These are phyloP conservation scores for Sinocyclocheilus rhinocerous DNA, from an alignment of 2,113 vertebrate species.

Conservation along the genomic window DNA sequence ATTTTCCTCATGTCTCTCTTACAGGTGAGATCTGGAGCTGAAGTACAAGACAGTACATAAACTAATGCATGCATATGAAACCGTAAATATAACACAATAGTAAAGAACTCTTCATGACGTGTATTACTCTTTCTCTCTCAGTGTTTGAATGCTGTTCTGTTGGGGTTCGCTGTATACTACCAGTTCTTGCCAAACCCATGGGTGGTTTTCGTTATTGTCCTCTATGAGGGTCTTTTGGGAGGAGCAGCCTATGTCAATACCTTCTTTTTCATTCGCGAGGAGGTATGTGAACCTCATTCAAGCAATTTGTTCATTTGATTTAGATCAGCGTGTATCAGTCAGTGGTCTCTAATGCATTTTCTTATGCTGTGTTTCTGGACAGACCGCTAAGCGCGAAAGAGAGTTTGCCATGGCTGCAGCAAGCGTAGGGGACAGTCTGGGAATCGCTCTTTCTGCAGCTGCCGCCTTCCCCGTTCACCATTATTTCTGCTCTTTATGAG, in stretches of 20 bases:
- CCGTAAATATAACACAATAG: neutral
- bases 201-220: slow-evolving; percentile 76
- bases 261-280: slow-evolving; percentile 83
- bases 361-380: slow-evolving; percentile 45
- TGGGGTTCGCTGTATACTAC: slow-evolving; percentile 72
- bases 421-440: slow-evolving; percentile 84
- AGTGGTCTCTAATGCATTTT: neutral
- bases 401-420: slow-evolving; percentile 70
- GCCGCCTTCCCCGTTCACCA: slow-evolving; percentile 79
- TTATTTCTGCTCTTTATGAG: slow-evolving; percentile 81
- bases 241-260: slow-evolving; percentile 89
- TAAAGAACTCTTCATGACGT: neutral
- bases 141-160: slow-evolving; percentile 78
- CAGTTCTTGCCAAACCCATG: slow-evolving; percentile 79
- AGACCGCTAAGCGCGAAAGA: slow-evolving; percentile 62
- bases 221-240: slow-evolving; percentile 87
- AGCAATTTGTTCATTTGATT: neutral
- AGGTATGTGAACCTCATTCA: slow-evolving; percentile 71
- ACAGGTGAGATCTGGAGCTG: slow-evolving; percentile 73
- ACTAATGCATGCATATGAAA: neutral
- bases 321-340: neutral
- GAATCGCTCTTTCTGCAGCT: slow-evolving; percentile 81
- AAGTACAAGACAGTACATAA: neutral
- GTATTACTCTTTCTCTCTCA: slow-evolving; percentile 46
- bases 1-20: slow-evolving; percentile 78